Conservation (phyloP, 2,113 vertebrate genomes). For the Cryptomyrus ogoouensis region DNA sequence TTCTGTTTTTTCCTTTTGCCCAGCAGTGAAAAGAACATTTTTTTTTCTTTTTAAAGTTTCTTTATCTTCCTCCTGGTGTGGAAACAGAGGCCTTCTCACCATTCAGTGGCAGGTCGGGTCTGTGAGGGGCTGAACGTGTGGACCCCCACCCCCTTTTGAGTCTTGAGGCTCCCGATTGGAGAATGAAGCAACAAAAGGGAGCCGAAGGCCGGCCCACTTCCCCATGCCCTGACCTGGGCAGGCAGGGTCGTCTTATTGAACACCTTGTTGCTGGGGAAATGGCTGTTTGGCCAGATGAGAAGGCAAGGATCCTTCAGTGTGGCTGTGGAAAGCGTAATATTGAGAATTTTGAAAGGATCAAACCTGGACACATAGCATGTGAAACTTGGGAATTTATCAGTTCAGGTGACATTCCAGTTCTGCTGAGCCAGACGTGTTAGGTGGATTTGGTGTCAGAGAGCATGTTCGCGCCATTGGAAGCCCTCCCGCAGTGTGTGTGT, state of each 20-base stretch:
- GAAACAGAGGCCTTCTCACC: not conserved
- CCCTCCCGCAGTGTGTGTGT: not conserved
- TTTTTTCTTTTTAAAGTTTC: not conserved
- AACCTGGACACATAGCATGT: not conserved
- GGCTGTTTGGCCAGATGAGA: not conserved
- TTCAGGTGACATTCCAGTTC: not conserved
- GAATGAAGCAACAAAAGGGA: not conserved
- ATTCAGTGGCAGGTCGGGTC: not conserved
- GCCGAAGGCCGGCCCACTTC: not conserved
- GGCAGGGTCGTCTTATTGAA: not conserved
- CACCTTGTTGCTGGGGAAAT: slow-evolving; percentile 9
- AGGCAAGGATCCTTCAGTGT: not conserved
- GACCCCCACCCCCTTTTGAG: not conserved
- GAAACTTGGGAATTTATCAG: not conserved
- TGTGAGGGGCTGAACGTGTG: not conserved
- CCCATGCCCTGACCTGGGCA: slow-evolving; percentile 13
- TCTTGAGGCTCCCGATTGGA: not conserved
- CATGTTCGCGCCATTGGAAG: not conserved
- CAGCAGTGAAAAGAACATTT: not conserved
- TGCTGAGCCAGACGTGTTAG: not conserved
- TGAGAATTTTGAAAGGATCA: not conserved
- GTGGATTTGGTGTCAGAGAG: not conserved
- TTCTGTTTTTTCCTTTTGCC: not conserved
- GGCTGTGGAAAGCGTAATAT: not conserved
- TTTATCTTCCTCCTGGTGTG: not conserved